Evolutionary conservation across 2,888 invertebrate genomes (phyloP).

Genomic region (Dusona sp.): DNA sequence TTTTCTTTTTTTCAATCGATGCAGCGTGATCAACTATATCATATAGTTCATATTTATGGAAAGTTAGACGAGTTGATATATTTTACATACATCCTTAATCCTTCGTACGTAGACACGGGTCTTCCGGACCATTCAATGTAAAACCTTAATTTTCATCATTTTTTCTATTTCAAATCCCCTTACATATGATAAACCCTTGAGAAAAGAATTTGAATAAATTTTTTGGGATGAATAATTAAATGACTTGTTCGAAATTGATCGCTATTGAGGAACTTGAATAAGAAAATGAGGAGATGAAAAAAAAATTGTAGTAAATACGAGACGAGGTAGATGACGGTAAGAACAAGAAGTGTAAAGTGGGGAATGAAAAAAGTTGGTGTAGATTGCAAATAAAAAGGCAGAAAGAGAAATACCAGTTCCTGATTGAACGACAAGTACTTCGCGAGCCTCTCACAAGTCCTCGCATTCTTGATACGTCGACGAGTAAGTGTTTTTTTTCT

Average conservation of each 20-base stretch:
- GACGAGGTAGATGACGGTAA: not conserved
- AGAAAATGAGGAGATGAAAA: not conserved
- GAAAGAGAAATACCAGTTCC: conserved; percentile 53
- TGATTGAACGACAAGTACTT: conserved; percentile 43
- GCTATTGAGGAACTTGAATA: too few species aligned
- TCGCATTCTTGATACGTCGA: conserved; percentile 45
- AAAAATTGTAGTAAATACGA: not conserved
- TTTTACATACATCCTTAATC: too few species aligned
- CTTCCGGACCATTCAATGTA: not conserved
- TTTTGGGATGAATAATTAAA: not conserved
- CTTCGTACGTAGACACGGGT: too few species aligned
- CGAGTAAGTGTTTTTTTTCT: conserved; percentile 48
- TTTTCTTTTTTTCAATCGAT: too few species aligned
- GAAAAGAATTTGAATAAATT: not conserved
- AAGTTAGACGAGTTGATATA: too few species aligned
- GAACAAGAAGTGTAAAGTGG: not conserved
- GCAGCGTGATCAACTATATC: too few species aligned
- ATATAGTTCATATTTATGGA: too few species aligned
- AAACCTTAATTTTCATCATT: not conserved
- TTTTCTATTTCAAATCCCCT: not conserved
- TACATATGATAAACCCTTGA: not conserved
- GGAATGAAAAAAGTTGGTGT: not conserved
- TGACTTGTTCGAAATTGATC: not conserved
- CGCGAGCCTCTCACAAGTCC: conserved; percentile 19
- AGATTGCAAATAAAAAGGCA: not conserved